Percentiles rank a stretch among this genome's conserved stretches.
Conservation (phyloP, 2,797 vertebrate species). For the Threskiornis aethiopicus region DNA sequence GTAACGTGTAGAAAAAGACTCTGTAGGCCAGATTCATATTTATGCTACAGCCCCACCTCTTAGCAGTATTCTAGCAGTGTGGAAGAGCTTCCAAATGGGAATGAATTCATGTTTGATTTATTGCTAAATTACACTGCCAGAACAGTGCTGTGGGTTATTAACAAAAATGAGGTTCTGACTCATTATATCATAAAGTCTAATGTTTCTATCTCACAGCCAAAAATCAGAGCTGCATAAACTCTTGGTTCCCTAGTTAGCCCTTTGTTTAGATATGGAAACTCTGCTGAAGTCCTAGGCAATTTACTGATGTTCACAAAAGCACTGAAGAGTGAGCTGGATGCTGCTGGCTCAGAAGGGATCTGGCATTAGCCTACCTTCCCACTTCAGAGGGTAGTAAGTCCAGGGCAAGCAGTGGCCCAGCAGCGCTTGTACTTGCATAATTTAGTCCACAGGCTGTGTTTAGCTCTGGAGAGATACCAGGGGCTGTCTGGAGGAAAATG, state of each 20-base stretch:
- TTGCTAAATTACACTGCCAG: conserved; percentile 1
- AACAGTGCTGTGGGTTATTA: conserved; percentile 56
- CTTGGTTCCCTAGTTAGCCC: background rate
- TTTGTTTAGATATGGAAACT: background rate
- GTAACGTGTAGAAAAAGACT: background rate
- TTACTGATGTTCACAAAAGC: background rate
- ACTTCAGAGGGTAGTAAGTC: background rate
- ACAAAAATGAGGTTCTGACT: conserved; percentile 52
- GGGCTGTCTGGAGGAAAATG: background rate
- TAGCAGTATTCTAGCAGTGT: background rate
- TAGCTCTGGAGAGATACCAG: conserved; percentile 1
- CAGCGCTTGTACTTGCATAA: background rate
- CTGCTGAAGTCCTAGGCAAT: background rate
- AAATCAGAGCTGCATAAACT: background rate
- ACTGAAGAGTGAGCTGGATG: background rate
- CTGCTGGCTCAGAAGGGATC: background rate
- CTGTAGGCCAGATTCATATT: background rate
- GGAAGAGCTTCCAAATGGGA: conserved; percentile 24
- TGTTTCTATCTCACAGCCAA: conserved; percentile 25
- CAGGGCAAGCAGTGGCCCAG: background rate
- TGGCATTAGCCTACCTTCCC: background rate
- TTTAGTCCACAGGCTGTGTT: background rate
- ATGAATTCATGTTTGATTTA: conserved; percentile 17
- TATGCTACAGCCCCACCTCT: background rate
- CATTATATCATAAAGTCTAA: conserved; percentile 4